Base-by-base conservation (phyloP, 2,888 invertebrate genomes). In the Sinotaia quadrata region DNA sequence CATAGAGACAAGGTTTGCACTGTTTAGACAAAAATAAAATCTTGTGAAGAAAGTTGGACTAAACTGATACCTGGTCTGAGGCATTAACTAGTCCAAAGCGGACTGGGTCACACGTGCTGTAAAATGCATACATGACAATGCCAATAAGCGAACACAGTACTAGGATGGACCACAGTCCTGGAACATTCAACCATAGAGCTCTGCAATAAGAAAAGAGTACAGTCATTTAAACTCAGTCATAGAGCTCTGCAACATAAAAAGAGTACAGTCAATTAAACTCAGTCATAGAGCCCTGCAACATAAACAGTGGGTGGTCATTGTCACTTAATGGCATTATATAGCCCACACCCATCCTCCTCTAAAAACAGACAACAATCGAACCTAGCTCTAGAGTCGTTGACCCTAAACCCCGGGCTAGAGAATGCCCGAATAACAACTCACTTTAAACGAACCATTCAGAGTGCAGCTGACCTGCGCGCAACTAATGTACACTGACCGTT, bases 121-220 rank as follows among this genome's bases (percentile, higher is more conserved):
- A 97, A 83, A 93, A 92, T 12, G 93, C 92, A 77, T 94, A 95
- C 79, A 96, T 91, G 72, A 95, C 92, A 88, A 95, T 92, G 7
- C 97, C 97, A 21, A 94, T 95, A 85, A 94, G 91, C 87, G 94
- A 95, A 87, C 95, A 95, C 27, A 95, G 90, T 27, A 93, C 91
- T 87, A 95, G 94, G 31, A 96, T 92, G 24, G 92, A 84, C 70
- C 93, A 92, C 71, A 97, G 90, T 0, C 95, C 93, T 69, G 92
- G 84, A 57, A 93, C 91, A 52, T 94, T 94, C 71, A 94, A 92
- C 89, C 91, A 91, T 36, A 95, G 88, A 0, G 94, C 94, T 71
- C 58, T 56, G 49, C 2, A 34, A 27, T 18, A 3, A 18, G 12
- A 27, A n/a, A 49, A 54, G 29, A 51, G 21, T 2, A 21, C n/a